phyloP scores from a whole-genome alignment of 37 sponge, comb jelly and placozoan genomes.

The Halisarca cf. caerulea region DNA sequence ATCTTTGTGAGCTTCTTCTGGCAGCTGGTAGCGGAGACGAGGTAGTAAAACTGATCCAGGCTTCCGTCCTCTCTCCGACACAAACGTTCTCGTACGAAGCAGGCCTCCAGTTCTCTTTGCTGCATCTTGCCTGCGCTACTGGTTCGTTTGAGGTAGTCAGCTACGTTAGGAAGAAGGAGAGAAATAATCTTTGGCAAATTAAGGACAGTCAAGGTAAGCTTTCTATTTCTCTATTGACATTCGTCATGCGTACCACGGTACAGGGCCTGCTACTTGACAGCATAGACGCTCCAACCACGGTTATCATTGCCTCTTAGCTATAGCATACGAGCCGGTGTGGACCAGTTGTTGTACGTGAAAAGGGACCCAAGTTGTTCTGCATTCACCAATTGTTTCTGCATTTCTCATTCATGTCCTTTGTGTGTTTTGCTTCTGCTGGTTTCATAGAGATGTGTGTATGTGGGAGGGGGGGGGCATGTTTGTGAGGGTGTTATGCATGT shows the following conservation, averaged over 20 bases:
- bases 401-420: background rate
- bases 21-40: background rate
- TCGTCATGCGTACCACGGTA: no score
- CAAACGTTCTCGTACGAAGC: background rate
- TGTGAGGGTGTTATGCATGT: no score
- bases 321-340: no score
- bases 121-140: constrained; percentile 19
- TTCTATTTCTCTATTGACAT: no score
- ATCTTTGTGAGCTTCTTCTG: constrained; percentile 13
- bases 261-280: no score
- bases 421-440: background rate
- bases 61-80: background rate
- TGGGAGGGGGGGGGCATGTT: no score
- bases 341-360: no score
- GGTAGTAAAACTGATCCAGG: background rate
- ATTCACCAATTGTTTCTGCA: no score
- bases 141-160: background rate
- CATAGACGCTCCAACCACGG: no score
- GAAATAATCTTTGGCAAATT: background rate
- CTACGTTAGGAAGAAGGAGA: constrained; percentile 18
- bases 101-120: constrained; percentile 4
- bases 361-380: no score
- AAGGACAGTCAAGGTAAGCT: constrained; percentile 19
- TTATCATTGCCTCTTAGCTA: no score
- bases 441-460: no score